phyloP scores from a whole-genome alignment of 2,797 vertebrate genomes.

The Aldrovandia affinis region DNA sequence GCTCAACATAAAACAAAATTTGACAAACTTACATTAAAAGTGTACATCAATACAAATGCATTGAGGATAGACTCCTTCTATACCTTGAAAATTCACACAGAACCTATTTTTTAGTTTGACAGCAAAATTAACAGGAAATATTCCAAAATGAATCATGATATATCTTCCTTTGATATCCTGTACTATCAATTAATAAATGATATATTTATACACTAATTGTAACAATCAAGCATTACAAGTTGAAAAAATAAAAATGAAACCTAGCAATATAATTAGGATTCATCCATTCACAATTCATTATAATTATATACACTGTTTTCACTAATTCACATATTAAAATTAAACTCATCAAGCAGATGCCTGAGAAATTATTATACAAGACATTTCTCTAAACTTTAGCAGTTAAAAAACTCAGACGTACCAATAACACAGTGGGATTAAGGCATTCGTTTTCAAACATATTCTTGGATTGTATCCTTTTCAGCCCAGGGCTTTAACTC shows the following conservation, averaged over 20 bases:
- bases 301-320: not conserved
- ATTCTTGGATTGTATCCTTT: not conserved
- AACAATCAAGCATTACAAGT: not conserved
- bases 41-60: not conserved
- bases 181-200: not conserved
- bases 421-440: not conserved
- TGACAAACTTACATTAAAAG: not conserved
- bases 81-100: not conserved
- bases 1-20: not conserved
- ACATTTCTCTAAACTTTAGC: not conserved
- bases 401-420: not conserved
- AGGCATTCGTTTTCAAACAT: not conserved
- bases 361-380: not conserved
- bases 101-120: not conserved
- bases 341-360: not conserved
- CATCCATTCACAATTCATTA: not conserved
- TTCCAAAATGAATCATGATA: not conserved
- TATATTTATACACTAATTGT: not conserved
- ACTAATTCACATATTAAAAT: not conserved
- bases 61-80: not conserved
- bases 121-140: too few relatives aligned
- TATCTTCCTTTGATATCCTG: not conserved
- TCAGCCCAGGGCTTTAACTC: not conserved
- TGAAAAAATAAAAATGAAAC: not conserved
- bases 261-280: not conserved